Conservation (phyloP, 2,888 invertebrate genomes). For the Hypsopygia costalis region DNA sequence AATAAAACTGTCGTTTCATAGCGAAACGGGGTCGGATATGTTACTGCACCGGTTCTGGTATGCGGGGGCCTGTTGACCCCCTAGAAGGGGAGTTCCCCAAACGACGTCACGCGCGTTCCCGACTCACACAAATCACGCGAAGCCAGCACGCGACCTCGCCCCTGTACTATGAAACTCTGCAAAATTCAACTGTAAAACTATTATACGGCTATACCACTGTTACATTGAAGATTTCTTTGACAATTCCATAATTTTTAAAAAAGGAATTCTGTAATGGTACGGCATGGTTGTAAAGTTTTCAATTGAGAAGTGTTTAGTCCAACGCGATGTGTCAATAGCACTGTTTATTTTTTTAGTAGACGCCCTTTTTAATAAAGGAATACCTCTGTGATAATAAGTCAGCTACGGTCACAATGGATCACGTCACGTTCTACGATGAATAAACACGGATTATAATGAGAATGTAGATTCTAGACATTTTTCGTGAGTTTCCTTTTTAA, state of each 20-base stretch:
- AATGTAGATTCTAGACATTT: slow-evolving; percentile 33
- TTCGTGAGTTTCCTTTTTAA: not conserved
- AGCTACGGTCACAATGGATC: slow-evolving; percentile 54
- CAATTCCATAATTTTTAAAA: not conserved
- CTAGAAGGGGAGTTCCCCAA: slow-evolving; percentile 50
- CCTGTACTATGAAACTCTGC: slow-evolving; percentile 32
- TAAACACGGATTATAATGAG: slow-evolving; percentile 49
- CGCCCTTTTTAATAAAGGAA: slow-evolving; percentile 66
- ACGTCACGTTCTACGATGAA: slow-evolving; percentile 53
- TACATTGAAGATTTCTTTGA: slow-evolving; percentile 23
- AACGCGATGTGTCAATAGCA: slow-evolving; percentile 66
- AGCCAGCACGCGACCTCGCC: slow-evolving; percentile 54
- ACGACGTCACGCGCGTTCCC: slow-evolving; percentile 70
- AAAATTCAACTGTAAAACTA: slow-evolving; percentile 28
- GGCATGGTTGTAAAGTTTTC: not conserved
- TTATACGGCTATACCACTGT: slow-evolving; percentile 6
- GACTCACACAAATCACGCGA: slow-evolving; percentile 73
- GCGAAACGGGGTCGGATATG: slow-evolving; percentile 69
- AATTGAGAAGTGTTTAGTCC: slow-evolving; percentile 24
- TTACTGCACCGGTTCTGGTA: slow-evolving; percentile 63
- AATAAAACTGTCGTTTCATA: slow-evolving; percentile 72
- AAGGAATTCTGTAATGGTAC: slow-evolving; percentile 26
- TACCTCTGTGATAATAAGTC: slow-evolving; percentile 63
- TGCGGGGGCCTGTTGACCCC: slow-evolving; percentile 59
- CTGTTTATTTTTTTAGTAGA: slow-evolving; percentile 68